Evolutionary conservation across 2,113 vertebrate species (phyloP).

Genomic region (Perca fluviatilis): DNA sequence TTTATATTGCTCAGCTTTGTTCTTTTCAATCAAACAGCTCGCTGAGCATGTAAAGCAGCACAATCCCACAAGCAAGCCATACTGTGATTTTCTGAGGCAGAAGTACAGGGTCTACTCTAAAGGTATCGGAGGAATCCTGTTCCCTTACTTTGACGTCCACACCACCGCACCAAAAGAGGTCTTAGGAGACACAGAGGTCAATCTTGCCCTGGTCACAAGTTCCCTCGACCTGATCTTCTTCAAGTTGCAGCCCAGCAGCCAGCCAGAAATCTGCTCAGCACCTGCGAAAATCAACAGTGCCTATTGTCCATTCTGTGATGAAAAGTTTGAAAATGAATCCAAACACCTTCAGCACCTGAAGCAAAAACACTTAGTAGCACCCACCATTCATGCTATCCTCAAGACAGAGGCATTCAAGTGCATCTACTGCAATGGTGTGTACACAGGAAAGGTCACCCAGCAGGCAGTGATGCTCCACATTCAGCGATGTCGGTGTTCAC

Average conservation of each 20-base stretch:
- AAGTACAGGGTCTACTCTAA: conserved; percentile 90
- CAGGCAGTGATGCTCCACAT: conserved; percentile 94
- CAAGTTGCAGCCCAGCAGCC: conserved; percentile 87
- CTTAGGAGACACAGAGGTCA: conserved; percentile 91
- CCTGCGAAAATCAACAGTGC: conserved; percentile 75
- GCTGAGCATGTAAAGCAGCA: conserved; percentile 90
- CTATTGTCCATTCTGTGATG: conserved; percentile 93
- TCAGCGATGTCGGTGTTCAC: conserved; percentile 92
- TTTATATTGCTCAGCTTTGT: conserved; percentile 92
- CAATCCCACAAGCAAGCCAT: conserved; percentile 87
- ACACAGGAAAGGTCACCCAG: conserved; percentile 94
- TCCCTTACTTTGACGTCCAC: conserved; percentile 93
- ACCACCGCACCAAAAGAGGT: conserved; percentile 89
- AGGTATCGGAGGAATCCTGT: conserved; percentile 87
- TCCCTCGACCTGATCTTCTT: conserved; percentile 89
- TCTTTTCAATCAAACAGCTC: conserved; percentile 91
- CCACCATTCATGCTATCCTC: conserved; percentile 93
- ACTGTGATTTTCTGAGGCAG: conserved; percentile 89
- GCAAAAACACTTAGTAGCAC: conserved; percentile 93
- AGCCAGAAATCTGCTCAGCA: conserved; percentile 68
- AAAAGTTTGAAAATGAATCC: conserved; percentile 85
- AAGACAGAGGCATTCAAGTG: conserved; percentile 96
- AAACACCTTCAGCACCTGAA: conserved; percentile 91
- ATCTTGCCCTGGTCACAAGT: conserved; percentile 91
- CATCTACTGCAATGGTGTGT: conserved; percentile 97